Evolutionary conservation across 1,140 invertebrate genomes (phyloP), one percentile per base, ranked within the genome.

Genomic region (Anastrepha ludens): DNA sequence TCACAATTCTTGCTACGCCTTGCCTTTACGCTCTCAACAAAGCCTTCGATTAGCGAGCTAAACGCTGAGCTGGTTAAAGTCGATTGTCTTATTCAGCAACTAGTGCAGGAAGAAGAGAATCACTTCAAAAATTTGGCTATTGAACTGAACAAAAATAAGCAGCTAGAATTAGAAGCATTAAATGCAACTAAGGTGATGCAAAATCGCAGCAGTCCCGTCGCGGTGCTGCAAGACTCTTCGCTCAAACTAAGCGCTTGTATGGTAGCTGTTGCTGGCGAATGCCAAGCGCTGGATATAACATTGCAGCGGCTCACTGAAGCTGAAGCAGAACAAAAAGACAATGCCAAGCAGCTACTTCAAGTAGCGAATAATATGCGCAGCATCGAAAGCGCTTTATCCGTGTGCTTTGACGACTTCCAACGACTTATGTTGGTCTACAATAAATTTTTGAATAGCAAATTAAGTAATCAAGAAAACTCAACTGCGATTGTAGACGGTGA

Each of bases 401-500:
- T 91, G 11, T 93, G 92, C 86, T 92, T 91, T 88, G 91, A 93
- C 88, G 92, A 93, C 67, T 93, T 93, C 86, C 92, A 93, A 58
- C 90, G 92, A 0, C 86, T 93, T 9, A 93, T 93, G 92, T 89
- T 93, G 65, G 90, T 93, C 0, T 93, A 93, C 70, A 92, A 93
- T 81, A 93, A 93, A 85, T 93, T 93, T 89, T 81, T 93, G 47
- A 90, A 91, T 87, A 93, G 91, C 58, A 91, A 93, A 85, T 65
- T 93, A 58, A 88, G 91, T 59, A 29, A 89, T 47, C 90, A 90
- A 15, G 59, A 89, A 2, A n/a, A 62, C 1, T 3, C 11, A n/a
- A 47, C 50, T 6, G 58, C n/a, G 62, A 41, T 29, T 44, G 85
- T 86, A 58, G 87, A 88, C 7, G 47, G 50, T 0, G 88, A 86